These are phyloP conservation scores for Dicycla oo DNA, from an alignment of 2,888 invertebrate species.

Conservation along the genomic window DNA sequence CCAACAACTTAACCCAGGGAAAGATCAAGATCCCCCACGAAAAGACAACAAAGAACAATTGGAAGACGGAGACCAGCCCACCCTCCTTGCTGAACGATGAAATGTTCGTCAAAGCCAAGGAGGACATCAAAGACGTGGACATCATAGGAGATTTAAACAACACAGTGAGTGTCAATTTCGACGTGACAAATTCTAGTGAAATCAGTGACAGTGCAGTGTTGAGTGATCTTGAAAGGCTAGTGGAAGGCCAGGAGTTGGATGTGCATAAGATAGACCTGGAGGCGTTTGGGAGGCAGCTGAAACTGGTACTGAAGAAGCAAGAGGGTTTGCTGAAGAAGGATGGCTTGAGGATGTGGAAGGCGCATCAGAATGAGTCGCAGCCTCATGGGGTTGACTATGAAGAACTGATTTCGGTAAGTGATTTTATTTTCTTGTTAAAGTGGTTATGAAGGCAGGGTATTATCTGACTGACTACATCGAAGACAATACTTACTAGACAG, in stretches of 20 bases:
- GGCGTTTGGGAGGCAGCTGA: conserved; percentile 95
- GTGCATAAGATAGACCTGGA: conserved; percentile 93
- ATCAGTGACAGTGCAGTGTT: conserved; percentile 73
- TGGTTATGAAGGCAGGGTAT: too few relatives aligned
- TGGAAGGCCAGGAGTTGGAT: conserved; percentile 85
- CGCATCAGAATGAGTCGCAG: conserved; percentile 93
- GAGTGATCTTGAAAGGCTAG: conserved; percentile 79
- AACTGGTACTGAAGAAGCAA: conserved; percentile 94
- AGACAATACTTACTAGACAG: too few relatives aligned
- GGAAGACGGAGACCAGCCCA: conserved; percentile 79
- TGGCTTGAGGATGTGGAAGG: conserved; percentile 95
- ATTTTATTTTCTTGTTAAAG: neutral
- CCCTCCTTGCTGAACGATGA: conserved; percentile 86
- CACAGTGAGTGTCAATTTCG: conserved; percentile 85
- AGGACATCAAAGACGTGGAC: conserved; percentile 83
- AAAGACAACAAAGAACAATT: conserved; percentile 74
- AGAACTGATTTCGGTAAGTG: conserved; percentile 93
- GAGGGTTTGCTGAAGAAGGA: conserved; percentile 94
- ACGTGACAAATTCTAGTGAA: conserved; percentile 85
- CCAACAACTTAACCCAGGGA: conserved; percentile 73
- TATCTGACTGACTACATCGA: too few relatives aligned
- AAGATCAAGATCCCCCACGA: conserved; percentile 83
- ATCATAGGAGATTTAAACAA: conserved; percentile 85
- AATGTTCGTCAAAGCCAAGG: conserved; percentile 83
- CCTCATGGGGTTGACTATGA: conserved; percentile 95